These are phyloP conservation scores for Dendrolimus kikuchii DNA, from an alignment of 1,140 invertebrate species.

Conservation along the genomic window DNA sequence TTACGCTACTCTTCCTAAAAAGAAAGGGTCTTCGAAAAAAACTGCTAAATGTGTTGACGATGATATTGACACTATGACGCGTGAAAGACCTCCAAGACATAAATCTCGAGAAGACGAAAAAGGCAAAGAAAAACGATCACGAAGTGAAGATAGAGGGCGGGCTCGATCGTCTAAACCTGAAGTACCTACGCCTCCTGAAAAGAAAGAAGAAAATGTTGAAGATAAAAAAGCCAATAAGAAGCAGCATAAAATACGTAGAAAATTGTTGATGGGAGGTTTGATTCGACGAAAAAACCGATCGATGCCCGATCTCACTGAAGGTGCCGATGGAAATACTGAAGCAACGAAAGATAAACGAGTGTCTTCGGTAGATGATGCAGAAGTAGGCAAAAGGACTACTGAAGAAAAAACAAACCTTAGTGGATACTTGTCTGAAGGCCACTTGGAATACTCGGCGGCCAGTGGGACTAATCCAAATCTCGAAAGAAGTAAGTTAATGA, in stretches of 20 bases:
- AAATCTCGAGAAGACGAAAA: conserved; percentile 81
- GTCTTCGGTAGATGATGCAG: conserved; percentile 82
- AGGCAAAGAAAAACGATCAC: conserved; percentile 83
- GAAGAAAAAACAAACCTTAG: conserved; percentile 77
- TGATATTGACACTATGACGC: conserved; percentile 77
- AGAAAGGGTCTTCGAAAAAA: conserved; percentile 80
- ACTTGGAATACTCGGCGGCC: conserved; percentile 79
- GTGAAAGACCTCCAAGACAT: conserved; percentile 77
- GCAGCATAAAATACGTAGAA: conserved; percentile 91
- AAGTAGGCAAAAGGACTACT: conserved; percentile 76
- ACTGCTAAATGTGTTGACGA: conserved; percentile 78
- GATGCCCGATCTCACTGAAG: conserved; percentile 91
- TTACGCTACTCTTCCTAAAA: conserved; percentile 93
- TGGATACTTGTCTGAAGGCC: conserved; percentile 90
- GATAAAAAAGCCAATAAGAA: conserved; percentile 87
- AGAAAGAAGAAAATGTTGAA: conserved; percentile 75
- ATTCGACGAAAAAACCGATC: conserved; percentile 91
- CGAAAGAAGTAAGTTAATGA: conserved; percentile 89
- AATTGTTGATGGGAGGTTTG: conserved; percentile 90
- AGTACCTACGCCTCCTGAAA: conserved; percentile 77
- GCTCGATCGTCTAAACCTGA: conserved; percentile 72
- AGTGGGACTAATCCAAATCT: conserved; percentile 84
- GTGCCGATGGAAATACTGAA: conserved; percentile 67
- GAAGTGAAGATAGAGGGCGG: conserved; percentile 87
- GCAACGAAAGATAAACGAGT: conserved; percentile 58